Conservation (phyloP, 2,888 invertebrate species). For the Drosophila robusta region DNA sequence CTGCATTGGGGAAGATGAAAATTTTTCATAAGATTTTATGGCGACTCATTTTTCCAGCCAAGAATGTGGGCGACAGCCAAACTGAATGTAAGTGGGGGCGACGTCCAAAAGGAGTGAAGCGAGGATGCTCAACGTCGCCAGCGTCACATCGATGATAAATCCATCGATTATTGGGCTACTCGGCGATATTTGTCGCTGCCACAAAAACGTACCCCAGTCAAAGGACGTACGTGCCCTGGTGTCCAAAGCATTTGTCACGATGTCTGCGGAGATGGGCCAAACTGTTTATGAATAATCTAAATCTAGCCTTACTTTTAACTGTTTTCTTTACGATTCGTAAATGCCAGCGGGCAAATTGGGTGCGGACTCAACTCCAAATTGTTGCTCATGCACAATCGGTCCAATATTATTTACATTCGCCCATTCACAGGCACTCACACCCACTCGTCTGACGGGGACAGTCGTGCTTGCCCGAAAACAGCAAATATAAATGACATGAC, state of each 20-base stretch:
- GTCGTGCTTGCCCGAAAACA: background rate
- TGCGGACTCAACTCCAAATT: background rate
- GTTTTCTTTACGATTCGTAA: constrained; percentile 5
- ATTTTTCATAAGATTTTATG: constrained; percentile 19
- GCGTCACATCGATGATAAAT: constrained; percentile 36
- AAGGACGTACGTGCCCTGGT: constrained; percentile 19
- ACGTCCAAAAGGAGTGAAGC: background rate
- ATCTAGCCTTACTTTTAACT: constrained; percentile 6
- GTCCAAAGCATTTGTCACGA: constrained; percentile 13
- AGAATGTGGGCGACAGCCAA: background rate
- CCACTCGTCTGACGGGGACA: background rate
- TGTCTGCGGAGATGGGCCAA: background rate
- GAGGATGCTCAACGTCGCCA: background rate
- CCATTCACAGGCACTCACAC: background rate
- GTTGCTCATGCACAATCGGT: constrained; percentile 21
- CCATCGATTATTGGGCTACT: constrained; percentile 43
- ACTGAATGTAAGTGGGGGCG: background rate
- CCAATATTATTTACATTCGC: background rate
- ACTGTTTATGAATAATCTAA: constrained; percentile 21
- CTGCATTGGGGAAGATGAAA: constrained; percentile 1
- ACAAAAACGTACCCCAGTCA: background rate
- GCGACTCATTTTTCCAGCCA: background rate
- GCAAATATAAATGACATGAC: constrained; percentile 1
- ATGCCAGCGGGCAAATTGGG: background rate
- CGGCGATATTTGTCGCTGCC: constrained; percentile 1